Percentiles rank a stretch among this genome's conserved stretches.
phyloP scores from a whole-genome alignment of 2,797 vertebrate genomes.

The Sciurus carolinensis region DNA sequence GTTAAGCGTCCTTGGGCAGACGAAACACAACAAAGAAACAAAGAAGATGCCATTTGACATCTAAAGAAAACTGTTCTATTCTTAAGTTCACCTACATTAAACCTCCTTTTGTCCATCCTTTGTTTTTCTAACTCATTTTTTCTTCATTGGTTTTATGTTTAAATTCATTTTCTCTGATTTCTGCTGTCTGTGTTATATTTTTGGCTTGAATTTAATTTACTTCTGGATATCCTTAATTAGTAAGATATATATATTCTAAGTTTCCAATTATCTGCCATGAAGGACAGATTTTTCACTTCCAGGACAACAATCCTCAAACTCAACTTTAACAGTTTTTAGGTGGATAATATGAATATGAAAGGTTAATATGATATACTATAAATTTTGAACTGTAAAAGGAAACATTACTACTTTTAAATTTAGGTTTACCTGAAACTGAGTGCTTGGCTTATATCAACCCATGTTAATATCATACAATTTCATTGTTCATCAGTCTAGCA shows the following conservation, averaged over 20 bases:
- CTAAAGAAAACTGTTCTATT: conserved; percentile 43
- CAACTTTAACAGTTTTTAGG: conserved; percentile 35
- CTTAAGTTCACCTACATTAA: background rate
- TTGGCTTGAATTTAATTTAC: conserved; percentile 52
- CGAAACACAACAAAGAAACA: too few relatives aligned
- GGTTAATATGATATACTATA: conserved; percentile 11
- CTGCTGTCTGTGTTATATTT: conserved; percentile 8
- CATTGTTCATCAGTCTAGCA: conserved; percentile 47
- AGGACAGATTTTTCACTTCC: background rate
- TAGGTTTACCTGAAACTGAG: background rate
- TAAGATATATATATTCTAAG: background rate
- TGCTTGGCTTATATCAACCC: background rate
- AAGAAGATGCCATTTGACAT: background rate
- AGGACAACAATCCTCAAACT: conserved; percentile 1
- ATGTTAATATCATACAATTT: background rate
- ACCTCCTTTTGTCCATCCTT: background rate
- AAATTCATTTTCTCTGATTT: conserved; percentile 56
- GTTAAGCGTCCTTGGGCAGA: too few relatives aligned
- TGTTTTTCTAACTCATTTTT: background rate
- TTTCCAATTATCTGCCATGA: conserved; percentile 30
- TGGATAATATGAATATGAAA: conserved; percentile 4
- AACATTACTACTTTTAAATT: conserved; percentile 4
- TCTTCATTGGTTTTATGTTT: conserved; percentile 5
- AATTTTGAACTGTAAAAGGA: conserved; percentile 56
- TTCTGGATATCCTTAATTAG: conserved; percentile 38